Evolutionary conservation across 2,113 vertebrate genomes (phyloP).

Genomic region (Trogon melanurus): DNA sequence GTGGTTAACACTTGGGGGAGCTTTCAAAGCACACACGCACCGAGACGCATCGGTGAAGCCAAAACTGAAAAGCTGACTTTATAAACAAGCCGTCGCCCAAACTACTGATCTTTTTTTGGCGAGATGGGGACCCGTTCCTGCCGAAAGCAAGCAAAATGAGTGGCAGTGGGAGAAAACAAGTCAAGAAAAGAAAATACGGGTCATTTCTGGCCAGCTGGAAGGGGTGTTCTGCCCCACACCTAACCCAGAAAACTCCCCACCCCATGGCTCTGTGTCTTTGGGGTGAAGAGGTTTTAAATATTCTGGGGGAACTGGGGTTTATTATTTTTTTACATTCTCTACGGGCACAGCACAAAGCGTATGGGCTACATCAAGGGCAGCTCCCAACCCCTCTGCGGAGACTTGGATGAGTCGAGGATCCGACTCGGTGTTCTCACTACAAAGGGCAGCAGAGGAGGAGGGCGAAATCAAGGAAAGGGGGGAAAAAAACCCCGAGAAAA

Average conservation of each 20-base stretch:
- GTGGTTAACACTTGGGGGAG: not conserved
- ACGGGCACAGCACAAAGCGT: no score
- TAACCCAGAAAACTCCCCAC: not conserved
- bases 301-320: not conserved
- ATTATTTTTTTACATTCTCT: not conserved
- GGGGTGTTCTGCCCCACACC: not conserved
- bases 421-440: not conserved
- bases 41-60: not conserved
- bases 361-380: not conserved
- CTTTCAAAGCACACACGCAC: not conserved
- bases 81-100: rapidly evolving
- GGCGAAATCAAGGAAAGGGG: not conserved
- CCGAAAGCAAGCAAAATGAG: not conserved
- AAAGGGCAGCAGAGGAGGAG: not conserved
- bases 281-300: not conserved
- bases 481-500: rapidly evolving
- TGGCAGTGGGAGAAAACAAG: rapidly evolving
- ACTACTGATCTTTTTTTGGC: not conserved
- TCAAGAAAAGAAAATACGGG: not conserved
- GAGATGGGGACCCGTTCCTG: not conserved
- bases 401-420: not conserved
- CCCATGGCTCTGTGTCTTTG: not conserved
- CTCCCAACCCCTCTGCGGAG: rapidly evolving
- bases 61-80: not conserved
- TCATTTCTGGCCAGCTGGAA: not conserved